Percentiles rank a stretch among this genome's conserved stretches.
These are phyloP conservation scores for Semnornis frantzii DNA, from an alignment of 2,113 vertebrate species.

Conservation along the genomic window DNA sequence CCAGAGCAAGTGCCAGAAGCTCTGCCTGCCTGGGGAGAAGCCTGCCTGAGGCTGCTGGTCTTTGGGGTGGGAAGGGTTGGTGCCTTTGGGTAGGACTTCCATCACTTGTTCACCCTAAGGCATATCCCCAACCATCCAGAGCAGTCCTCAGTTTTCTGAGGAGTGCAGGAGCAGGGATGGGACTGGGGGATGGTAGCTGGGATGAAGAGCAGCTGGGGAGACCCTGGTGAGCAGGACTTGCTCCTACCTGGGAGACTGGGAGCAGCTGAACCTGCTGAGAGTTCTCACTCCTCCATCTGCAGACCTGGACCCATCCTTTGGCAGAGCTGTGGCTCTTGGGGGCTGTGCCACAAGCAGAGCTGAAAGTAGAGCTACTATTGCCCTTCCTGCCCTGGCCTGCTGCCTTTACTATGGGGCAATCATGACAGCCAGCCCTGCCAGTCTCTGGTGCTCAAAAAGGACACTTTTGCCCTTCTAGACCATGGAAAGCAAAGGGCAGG, in stretches of 20 bases:
- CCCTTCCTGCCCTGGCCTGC: neutral
- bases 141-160: neutral
- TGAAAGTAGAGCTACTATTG: neutral
- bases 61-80: neutral
- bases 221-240: neutral
- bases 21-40: neutral
- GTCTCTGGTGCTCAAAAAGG: neutral
- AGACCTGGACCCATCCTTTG: neutral
- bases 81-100: rapidly evolving
- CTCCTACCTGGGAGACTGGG: neutral
- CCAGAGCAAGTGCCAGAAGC: neutral
- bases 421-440: neutral
- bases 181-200: neutral
- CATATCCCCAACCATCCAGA: neutral
- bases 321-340: neutral
- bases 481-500: neutral
- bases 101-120: neutral
- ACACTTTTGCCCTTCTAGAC: neutral
- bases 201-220: no score
- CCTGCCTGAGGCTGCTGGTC: neutral
- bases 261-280: neutral
- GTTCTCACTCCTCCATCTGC: neutral
- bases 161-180: neutral
- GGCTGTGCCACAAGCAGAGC: neutral
- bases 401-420: neutral